phyloP scores from a whole-genome alignment of 2,797 vertebrate species.

The Cheirogaleus major region DNA sequence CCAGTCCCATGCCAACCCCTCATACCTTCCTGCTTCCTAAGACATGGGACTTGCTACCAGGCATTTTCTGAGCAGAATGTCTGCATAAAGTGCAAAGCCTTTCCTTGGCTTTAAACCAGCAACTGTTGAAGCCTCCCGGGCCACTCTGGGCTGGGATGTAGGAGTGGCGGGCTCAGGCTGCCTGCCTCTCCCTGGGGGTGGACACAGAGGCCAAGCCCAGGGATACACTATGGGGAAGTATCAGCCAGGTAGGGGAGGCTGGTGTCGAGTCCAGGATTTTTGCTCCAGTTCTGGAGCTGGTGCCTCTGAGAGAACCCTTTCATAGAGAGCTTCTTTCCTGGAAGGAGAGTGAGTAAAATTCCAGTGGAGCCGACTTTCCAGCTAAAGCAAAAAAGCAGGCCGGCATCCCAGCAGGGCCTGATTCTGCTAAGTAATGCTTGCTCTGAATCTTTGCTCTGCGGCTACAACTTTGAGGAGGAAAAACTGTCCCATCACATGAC shows the following conservation, averaged over 20 bases:
- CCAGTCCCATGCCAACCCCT: no score
- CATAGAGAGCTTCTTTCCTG: slow-evolving; percentile 51
- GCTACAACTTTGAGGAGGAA: slow-evolving; percentile 59
- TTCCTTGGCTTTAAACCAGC: neutral
- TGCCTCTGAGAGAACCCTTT: slow-evolving; percentile 15
- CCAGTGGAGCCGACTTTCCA: neutral
- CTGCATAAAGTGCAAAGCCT: neutral
- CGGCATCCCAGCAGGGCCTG: neutral
- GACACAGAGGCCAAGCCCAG: rapidly evolving
- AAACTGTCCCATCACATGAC: slow-evolving; percentile 71
- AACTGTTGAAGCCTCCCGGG: neutral
- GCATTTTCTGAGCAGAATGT: neutral
- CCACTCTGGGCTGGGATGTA: neutral
- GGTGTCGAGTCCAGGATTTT: neutral
- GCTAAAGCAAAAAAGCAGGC: neutral
- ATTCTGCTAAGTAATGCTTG: slow-evolving; percentile 35
- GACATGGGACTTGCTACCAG: neutral
- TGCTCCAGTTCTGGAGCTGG: neutral
- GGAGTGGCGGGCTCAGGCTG: neutral
- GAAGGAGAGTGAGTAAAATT: neutral
- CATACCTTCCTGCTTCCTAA: neutral
- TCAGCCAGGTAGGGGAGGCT: neutral
- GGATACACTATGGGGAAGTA: rapidly evolving
- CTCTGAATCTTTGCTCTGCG: slow-evolving; percentile 65
- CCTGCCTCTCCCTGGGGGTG: neutral